Evolutionary conservation across 2,797 vertebrate genomes (phyloP), one percentile per base, ranked within the genome.

Genomic region (Pseudomugil tenellus): DNA sequence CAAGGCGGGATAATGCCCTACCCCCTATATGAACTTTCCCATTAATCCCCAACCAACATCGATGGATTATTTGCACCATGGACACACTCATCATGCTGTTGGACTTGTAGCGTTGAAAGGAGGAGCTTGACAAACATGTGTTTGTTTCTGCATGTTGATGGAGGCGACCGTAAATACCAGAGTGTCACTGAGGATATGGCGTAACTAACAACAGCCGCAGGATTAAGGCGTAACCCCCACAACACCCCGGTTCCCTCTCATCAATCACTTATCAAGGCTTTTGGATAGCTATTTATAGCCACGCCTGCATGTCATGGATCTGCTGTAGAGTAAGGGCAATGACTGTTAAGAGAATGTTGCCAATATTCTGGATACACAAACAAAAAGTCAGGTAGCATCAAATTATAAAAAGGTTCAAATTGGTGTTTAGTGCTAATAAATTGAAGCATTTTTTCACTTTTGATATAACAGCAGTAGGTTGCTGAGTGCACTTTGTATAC

Each of bases 181-280:
- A 63, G 86, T 61, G 80, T 86, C 69, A 64, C 63, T 1, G 53
- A 75, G 80, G 84, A 74, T 77, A 80, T 58, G 59, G 79, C 67
- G 89, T 93, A 87, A 88, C 91, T 71, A 91, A 88, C 91, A 93
- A 92, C 92, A 93, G 78, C 72, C n/a, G 10, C 77, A 71, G 83
- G 89, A 87, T 82, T 48, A 79, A 84, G 79, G 58, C 37, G 86
- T 89, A 82, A 88, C 88, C 84, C 87, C 62, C 77, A 88, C 71
- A 91, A 87, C 88, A 90, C 60, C n/a, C 71, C 84, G 72, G 76
- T 57, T 51, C 43, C 23, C 78, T 61, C 79, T 82, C 88, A 81
- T 92, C 91, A 90, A 92, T 94, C 93, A 89, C 76, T 83, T 89
- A 90, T 76, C 86, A 74, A 82, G 86, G 87, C 86, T 90, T 89